Percentiles rank a stretch among this genome's conserved stretches.
Conservation (phyloP, 2,888 invertebrate genomes). For the Metellina segmentata region DNA sequence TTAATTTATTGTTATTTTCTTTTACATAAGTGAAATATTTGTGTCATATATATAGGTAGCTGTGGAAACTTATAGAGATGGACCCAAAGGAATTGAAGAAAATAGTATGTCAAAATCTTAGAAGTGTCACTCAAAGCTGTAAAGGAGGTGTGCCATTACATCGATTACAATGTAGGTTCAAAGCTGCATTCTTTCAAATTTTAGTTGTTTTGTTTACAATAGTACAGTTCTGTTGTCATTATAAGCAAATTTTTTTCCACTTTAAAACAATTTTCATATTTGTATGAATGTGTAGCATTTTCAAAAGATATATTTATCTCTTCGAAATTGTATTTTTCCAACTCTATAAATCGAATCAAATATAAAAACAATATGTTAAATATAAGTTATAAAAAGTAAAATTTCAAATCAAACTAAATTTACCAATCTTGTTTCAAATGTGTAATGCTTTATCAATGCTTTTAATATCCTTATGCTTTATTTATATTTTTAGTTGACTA, state of each 20-base stretch:
- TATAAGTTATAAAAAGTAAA: too few relatives aligned
- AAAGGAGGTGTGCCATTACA: constrained; percentile 72
- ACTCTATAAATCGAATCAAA: not conserved
- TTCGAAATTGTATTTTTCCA: too few relatives aligned
- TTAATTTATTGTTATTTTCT: not conserved
- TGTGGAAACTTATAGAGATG: not conserved
- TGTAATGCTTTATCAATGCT: too few relatives aligned
- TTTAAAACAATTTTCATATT: too few relatives aligned
- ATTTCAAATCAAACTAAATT: too few relatives aligned
- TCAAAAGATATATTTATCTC: too few relatives aligned
- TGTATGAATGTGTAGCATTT: too few relatives aligned
- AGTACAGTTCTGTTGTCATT: not conserved
- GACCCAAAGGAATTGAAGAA: constrained; percentile 36
- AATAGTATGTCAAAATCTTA: constrained; percentile 37
- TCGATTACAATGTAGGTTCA: constrained; percentile 59
- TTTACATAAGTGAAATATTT: not conserved
- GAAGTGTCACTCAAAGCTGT: constrained; percentile 70
- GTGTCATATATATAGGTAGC: not conserved
- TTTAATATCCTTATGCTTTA: not conserved
- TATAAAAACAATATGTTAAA: constrained; percentile 2
- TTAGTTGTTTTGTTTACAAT: not conserved
- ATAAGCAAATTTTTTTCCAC: too few relatives aligned
- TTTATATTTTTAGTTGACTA: constrained; percentile 70
- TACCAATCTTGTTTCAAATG: too few relatives aligned
- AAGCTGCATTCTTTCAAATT: not conserved